Evolutionary conservation across 1,140 invertebrate species (phyloP).

Genomic region (Danaus melanippus): DNA sequence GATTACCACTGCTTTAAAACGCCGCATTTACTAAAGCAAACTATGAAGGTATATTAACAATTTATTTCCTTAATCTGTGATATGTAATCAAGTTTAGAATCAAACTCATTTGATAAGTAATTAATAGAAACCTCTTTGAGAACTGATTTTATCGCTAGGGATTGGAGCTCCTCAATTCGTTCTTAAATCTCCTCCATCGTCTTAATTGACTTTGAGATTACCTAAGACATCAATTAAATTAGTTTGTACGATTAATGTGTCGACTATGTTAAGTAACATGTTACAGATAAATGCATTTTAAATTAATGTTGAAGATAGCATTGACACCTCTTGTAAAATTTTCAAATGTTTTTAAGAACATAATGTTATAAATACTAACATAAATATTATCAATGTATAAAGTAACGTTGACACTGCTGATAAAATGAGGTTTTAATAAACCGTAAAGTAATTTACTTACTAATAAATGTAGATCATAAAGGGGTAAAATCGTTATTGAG

Average conservation of each 20-base stretch:
- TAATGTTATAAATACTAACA: conserved; percentile 23
- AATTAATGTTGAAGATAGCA: conserved; percentile 42
- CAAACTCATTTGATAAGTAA: neutral
- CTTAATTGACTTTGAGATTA: conserved; percentile 53
- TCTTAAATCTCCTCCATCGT: too few species aligned
- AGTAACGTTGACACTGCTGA: conserved; percentile 43
- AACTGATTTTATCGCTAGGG: too few species aligned
- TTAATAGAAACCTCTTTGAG: too few species aligned
- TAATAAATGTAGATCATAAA: conserved; percentile 14
- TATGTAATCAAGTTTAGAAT: too few species aligned
- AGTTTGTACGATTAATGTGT: conserved; percentile 49
- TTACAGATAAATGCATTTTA: conserved; percentile 42
- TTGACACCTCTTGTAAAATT: conserved; percentile 34
- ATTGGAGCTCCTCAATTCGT: too few species aligned
- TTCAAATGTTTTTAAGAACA: conserved; percentile 18
- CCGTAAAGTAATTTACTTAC: conserved; percentile 16
- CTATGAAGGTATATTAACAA: too few species aligned
- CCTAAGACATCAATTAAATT: conserved; percentile 43
- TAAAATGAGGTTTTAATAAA: conserved; percentile 21
- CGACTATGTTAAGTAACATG: conserved; percentile 47
- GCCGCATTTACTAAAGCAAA: too few species aligned
- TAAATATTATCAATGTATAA: conserved; percentile 28
- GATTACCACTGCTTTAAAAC: too few species aligned
- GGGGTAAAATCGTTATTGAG: conserved; percentile 13
- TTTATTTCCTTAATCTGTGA: too few species aligned